Evolutionary conservation across 37 sponge, comb jelly and placozoan species (phyloP).

Genomic region (Oopsacas minuta): DNA sequence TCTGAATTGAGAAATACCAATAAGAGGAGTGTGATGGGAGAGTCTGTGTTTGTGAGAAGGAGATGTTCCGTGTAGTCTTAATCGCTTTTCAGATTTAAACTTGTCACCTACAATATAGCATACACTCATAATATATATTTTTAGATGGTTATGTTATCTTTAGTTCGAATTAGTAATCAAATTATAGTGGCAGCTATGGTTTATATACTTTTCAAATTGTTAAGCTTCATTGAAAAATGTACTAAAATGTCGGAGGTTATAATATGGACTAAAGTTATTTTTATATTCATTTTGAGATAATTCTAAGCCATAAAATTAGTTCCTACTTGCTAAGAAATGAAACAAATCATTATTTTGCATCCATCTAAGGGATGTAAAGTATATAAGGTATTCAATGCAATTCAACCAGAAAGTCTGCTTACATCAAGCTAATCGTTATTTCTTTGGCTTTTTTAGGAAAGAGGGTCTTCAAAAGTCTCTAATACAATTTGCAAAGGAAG

Average conservation of each 20-base stretch:
- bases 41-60: background rate
- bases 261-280: no score
- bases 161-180: no score
- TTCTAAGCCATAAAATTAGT: background rate
- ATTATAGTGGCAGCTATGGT: no score
- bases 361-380: background rate
- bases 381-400: background rate
- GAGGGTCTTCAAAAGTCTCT: background rate
- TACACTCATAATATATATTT: background rate
- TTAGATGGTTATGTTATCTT: no score
- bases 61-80: background rate
- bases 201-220: no score
- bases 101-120: background rate
- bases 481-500: background rate
- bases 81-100: background rate
- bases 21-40: background rate
- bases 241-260: no score
- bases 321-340: background rate
- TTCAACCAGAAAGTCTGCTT: background rate
- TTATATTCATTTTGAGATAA: background rate
- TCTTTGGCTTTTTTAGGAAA: background rate
- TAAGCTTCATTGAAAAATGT: no score
- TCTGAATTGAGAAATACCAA: background rate
- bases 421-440: background rate
- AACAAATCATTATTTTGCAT: background rate